Base-by-base conservation (phyloP, 2,888 invertebrate genomes). In the Eupithecia subfuscata region DNA sequence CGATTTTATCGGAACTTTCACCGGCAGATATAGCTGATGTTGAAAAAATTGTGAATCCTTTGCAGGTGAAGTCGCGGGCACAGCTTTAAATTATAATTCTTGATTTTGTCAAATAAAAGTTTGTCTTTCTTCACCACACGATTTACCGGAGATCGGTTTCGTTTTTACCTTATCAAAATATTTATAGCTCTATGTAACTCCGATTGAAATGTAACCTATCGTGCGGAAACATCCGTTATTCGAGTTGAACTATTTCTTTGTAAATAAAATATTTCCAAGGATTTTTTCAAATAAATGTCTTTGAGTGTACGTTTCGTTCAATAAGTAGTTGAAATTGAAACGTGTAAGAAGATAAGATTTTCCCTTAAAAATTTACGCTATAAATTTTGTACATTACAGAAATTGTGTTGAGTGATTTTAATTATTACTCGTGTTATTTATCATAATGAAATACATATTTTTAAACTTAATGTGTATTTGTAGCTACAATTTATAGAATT, bases 191-290 rank as follows among this genome's bases (percentile, higher is more conserved):
- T 78, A 75, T 80, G 88, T 81, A 64, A 8, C 69, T 71, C 78
- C 86, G 84, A 89, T 90, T 87, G 89, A 89, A 89, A 87, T 83
- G 85, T 90, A 84, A 83, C 83, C 83, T 85, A 83, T 85, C 85
- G 84, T 84, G 88, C 78, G 69, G 73, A 76, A 79, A 77, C 75
- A 63, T 78, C 78, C 72, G 80, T 81, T 80, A 77, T 75, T 79
- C 73, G 45, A 75, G 80, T 85, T 80, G 82, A 82, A 70, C 75
- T 77, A 73, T 75, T 73, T 73, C 37, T 40, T 43, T 48, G 43
- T 70, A 45, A 75, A 73, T 77, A 68, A 77, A 68, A 70, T 75
- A 74, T 68, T 68, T 68, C 37, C 40, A 43, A 45, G 68, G 43
- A 43, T 68, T 40, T 68, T 67, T 75, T 67, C 60, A 8, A 63